Percentiles rank a stretch among this genome's conserved stretches.
Conservation (phyloP, 2,888 invertebrate genomes). For the Pterostichus niger region DNA sequence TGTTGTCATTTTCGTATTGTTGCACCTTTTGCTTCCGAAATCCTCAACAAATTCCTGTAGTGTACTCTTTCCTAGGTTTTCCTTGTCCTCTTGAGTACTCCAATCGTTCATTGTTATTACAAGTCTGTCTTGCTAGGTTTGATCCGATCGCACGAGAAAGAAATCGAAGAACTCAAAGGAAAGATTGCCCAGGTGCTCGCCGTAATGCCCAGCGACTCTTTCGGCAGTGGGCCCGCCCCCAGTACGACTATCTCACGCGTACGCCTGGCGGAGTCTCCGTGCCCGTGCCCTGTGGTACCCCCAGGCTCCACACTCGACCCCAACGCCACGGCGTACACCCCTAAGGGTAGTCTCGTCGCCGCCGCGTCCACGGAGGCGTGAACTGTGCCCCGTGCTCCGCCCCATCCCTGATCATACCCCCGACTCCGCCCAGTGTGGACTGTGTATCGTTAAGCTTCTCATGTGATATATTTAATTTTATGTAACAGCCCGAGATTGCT, state of each 20-base stretch:
- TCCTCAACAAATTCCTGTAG: no score
- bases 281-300: conserved; percentile 71
- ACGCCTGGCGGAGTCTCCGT: conserved; percentile 79
- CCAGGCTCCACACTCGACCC: conserved; percentile 86
- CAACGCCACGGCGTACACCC: conserved; percentile 94
- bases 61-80: background rate
- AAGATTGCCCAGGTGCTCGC: conserved; percentile 96
- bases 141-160: conserved; percentile 92
- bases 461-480: conserved; percentile 61
- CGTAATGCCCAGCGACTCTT: conserved; percentile 90
- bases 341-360: conserved; percentile 84
- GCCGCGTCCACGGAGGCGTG: conserved; percentile 81
- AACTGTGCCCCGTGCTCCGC: conserved; percentile 66
- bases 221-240: conserved; percentile 79
- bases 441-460: conserved; percentile 60
- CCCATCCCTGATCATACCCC: conserved; percentile 13
- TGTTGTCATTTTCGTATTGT: no score
- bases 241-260: conserved; percentile 82
- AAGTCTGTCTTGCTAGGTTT: conserved; percentile 79
- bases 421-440: conserved; percentile 50
- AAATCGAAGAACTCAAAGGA: conserved; percentile 93
- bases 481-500: conserved; percentile 20
- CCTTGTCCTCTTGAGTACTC: background rate
- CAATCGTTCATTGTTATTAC: background rate
- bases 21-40: no score